Base-by-base conservation (phyloP, 2,113 vertebrate genomes). In the Bujurquina vittata region DNA sequence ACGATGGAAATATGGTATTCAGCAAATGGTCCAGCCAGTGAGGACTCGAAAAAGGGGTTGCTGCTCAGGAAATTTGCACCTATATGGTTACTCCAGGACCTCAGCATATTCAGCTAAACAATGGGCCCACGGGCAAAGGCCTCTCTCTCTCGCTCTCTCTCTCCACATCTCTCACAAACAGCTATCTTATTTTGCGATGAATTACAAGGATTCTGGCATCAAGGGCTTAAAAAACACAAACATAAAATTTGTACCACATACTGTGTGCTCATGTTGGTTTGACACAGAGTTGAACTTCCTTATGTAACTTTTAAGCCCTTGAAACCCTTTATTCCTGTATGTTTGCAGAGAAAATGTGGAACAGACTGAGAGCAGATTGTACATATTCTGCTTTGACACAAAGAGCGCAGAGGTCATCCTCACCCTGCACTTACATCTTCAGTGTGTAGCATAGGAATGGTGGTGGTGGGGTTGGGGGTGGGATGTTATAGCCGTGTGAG, bases 401-500 rank as follows among this genome's bases (percentile, higher is more conserved):
- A 74, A 78, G 29, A 61, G 37, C 10, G 40, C n/a, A 74, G 37
- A 69, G 52, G 43, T 60, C 22, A 61, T 18, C 54, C 56, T 37
- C 61, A 59, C 3, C 12, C 10, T 69, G 5, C 62, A 58, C 17
- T 57, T 52, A 65, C 37, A 58, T 77, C 23, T 56, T 69, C 23
- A 69, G 23, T 46, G 43, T 73, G 74, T 80, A 23, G 20, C 40
- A 23, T 11, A 73, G 72, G 8, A 72, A 67, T 49, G 22, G 18
- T 46, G 33, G 6, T 6, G 33, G 33, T 35, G 33, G 33, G 6
- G 31, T 4, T 31, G 31, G 33, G 8, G 33, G 33, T 35, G 7
- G 7, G 33, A 31, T 80, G 31, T 84, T 73, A 83, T 72, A 58
- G 35, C 54, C 11, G 14, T n/a, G n/a, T 80, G 58, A 79, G 74